Evolutionary conservation across 2,797 vertebrate genomes (phyloP).

Genomic region (Muscicapa comitata): DNA sequence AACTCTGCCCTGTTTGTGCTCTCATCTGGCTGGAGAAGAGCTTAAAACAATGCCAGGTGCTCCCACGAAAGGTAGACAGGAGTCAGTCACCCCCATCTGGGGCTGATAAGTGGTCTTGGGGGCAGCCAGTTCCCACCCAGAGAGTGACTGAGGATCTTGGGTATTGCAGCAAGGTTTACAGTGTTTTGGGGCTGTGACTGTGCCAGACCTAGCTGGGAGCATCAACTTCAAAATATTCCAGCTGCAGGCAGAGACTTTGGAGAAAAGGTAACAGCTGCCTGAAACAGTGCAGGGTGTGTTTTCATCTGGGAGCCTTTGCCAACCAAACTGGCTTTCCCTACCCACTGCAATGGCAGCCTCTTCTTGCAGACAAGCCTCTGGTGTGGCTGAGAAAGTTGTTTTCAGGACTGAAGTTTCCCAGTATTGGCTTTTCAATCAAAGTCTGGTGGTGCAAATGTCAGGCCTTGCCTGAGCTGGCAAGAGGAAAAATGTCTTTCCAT

Average conservation of each 20-base stretch:
- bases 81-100: not conserved
- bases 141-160: accelerated
- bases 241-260: not conserved
- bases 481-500: not conserved
- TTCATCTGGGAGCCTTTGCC: not conserved
- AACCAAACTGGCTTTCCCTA: not conserved
- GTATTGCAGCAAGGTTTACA: not conserved
- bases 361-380: not conserved
- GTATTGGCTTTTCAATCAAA: not conserved
- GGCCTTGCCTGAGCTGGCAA: not conserved
- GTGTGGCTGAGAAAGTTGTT: not conserved
- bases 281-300: not conserved
- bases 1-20: not conserved
- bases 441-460: not conserved
- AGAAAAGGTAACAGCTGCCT: not conserved
- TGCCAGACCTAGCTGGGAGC: not conserved
- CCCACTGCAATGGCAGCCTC: not conserved
- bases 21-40: not conserved
- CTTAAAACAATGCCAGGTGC: not conserved
- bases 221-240: accelerated
- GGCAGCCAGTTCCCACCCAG: not conserved
- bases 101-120: not conserved
- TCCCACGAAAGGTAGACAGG: not conserved
- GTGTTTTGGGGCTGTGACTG: not conserved
- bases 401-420: not conserved